phyloP scores from a whole-genome alignment of 2,888 invertebrate genomes.

The Neoaliturus tenellus region DNA sequence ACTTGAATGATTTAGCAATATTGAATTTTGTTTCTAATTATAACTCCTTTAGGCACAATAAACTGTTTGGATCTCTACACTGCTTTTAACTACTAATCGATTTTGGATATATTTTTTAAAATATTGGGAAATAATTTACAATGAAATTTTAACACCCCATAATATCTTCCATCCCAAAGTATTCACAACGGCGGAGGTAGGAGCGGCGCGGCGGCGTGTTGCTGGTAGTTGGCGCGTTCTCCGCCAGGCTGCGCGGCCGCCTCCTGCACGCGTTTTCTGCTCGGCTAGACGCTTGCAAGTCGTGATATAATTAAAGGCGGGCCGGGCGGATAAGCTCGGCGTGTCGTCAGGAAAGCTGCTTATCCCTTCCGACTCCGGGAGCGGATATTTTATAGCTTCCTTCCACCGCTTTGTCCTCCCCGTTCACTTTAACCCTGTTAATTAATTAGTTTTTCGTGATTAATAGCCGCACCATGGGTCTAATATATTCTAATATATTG shows the following conservation, averaged over 20 bases:
- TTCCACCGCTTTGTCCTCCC: not conserved
- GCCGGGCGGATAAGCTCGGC: not conserved
- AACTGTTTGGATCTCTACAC: too few relatives aligned
- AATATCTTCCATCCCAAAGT: too few relatives aligned
- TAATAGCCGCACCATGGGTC: too few relatives aligned
- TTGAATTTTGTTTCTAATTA: too few relatives aligned
- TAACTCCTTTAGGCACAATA: too few relatives aligned
- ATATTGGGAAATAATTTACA: too few relatives aligned
- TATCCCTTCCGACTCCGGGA: constrained; percentile 3
- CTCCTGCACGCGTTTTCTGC: not conserved
- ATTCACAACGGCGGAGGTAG: not conserved
- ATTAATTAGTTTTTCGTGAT: not conserved
- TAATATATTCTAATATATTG: too few relatives aligned
- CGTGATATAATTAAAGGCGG: constrained; percentile 39
- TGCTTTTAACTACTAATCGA: too few relatives aligned
- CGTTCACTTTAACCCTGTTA: not conserved
- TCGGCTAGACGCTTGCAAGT: not conserved
- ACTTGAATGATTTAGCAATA: too few relatives aligned
- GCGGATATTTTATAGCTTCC: constrained; percentile 27
- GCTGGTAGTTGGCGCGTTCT: constrained; percentile 1
- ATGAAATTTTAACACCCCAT: too few relatives aligned
- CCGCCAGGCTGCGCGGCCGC: constrained; percentile 5
- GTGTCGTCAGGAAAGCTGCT: constrained; percentile 22
- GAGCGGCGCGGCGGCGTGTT: too few relatives aligned
- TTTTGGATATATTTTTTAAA: too few relatives aligned